Percentiles rank a stretch among this genome's conserved stretches.
Evolutionary conservation across 2,888 invertebrate genomes (phyloP).

Genomic region (Lottia gigantea): DNA sequence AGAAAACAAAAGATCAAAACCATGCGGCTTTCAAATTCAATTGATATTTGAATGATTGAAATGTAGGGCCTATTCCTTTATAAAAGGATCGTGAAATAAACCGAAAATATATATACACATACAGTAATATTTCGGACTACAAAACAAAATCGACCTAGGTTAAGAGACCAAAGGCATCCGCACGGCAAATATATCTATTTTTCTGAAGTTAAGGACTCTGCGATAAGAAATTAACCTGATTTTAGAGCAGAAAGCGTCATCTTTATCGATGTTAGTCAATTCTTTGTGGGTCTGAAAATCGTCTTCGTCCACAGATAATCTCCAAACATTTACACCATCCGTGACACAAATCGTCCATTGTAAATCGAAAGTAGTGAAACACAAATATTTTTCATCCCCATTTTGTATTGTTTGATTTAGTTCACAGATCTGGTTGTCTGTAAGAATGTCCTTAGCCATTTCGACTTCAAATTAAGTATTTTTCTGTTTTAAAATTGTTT

Average conservation of each 20-base stretch:
- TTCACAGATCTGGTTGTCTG: conserved; percentile 42
- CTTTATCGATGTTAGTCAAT: conserved; percentile 41
- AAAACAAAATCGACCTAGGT: too few relatives aligned
- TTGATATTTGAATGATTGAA: too few relatives aligned
- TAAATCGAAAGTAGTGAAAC: conserved; percentile 46
- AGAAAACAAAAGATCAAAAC: background rate
- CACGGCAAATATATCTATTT: background rate
- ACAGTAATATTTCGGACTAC: too few relatives aligned
- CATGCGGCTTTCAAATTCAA: too few relatives aligned
- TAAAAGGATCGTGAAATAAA: too few relatives aligned
- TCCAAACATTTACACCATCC: conserved; percentile 59
- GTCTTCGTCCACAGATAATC: conserved; percentile 48
- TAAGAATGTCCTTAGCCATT: conserved; percentile 24
- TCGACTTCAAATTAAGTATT: background rate
- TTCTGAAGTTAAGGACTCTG: background rate
- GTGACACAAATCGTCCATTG: conserved; percentile 49
- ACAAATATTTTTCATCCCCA: conserved; percentile 49
- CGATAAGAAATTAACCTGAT: conserved; percentile 43
- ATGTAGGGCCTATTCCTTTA: too few relatives aligned
- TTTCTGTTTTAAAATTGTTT: too few relatives aligned
- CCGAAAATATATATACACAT: too few relatives aligned
- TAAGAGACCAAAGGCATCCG: too few relatives aligned
- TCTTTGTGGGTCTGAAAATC: conserved; percentile 54
- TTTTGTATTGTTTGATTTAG: conserved; percentile 42
- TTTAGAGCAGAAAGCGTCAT: conserved; percentile 47